Conservation (phyloP, 2,888 invertebrate genomes). For the Amphipoea lucens region DNA sequence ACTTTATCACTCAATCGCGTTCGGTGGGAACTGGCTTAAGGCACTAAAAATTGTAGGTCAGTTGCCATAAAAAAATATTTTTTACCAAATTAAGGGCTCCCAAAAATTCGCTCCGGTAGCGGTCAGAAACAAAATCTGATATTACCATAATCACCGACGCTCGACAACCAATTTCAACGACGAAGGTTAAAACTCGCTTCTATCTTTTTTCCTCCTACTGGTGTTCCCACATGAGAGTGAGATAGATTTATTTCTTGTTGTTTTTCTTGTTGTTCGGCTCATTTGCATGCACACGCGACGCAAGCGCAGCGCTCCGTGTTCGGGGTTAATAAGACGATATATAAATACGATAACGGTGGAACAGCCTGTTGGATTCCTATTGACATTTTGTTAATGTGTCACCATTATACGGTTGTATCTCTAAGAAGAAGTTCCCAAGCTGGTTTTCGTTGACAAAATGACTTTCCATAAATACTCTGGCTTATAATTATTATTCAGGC, state of each 20-base stretch:
- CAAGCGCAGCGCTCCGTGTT: slow-evolving; percentile 72
- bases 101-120: slow-evolving; percentile 67
- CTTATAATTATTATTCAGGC: slow-evolving; percentile 4
- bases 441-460: not conserved
- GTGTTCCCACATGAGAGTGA: slow-evolving; percentile 53
- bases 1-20: slow-evolving; percentile 48
- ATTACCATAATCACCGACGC: slow-evolving; percentile 66
- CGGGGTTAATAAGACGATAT: slow-evolving; percentile 80
- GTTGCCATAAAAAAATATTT: slow-evolving; percentile 54
- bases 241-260: slow-evolving; percentile 61
- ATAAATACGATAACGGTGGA: slow-evolving; percentile 76
- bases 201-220: slow-evolving; percentile 58
- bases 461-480: not conserved
- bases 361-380: slow-evolving; percentile 67
- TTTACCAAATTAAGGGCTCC: slow-evolving; percentile 62
- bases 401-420: slow-evolving; percentile 37
- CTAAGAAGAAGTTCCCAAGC: slow-evolving; percentile 1
- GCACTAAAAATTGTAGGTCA: slow-evolving; percentile 48
- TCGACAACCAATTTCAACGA: slow-evolving; percentile 40
- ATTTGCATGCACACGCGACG: slow-evolving; percentile 78
- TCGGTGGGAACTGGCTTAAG: slow-evolving; percentile 60
- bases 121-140: slow-evolving; percentile 69
- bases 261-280: slow-evolving; percentile 62
- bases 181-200: slow-evolving; percentile 41
- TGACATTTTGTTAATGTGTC: slow-evolving; percentile 67